These are phyloP conservation scores for Epizoanthus illoricatus DNA, from an alignment of 92 coral and sea anemone genomes.

Conservation along the genomic window DNA sequence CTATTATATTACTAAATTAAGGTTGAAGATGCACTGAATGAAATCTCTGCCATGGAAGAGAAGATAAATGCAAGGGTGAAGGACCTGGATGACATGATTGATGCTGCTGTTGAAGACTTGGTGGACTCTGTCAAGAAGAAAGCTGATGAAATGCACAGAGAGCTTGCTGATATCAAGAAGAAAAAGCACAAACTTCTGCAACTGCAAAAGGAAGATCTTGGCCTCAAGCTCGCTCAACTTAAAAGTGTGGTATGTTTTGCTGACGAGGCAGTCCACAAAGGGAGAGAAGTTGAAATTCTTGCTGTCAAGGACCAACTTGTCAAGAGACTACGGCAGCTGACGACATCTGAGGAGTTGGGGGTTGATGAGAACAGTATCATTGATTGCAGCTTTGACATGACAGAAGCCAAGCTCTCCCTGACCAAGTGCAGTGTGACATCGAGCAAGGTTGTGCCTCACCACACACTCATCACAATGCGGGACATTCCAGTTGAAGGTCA, in stretches of 20 bases:
- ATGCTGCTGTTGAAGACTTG: slow-evolving; percentile 41
- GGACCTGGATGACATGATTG: slow-evolving; percentile 26
- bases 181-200: slow-evolving; percentile 41
- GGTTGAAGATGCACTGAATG: slow-evolving; percentile 35
- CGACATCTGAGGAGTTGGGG: slow-evolving; percentile 7
- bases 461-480: slow-evolving; percentile 33
- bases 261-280: slow-evolving; percentile 37
- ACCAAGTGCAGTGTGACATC: neutral
- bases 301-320: slow-evolving; percentile 48
- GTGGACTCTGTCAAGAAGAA: slow-evolving; percentile 33
- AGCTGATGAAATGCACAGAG: slow-evolving; percentile 38
- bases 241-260: slow-evolving; percentile 50
- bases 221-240: slow-evolving; percentile 40
- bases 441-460: slow-evolving; percentile 42
- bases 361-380: slow-evolving; percentile 44
- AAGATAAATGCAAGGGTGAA: slow-evolving; percentile 28
- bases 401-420: slow-evolving; percentile 43
- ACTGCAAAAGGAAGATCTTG: slow-evolving; percentile 40
- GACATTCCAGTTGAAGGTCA: slow-evolving; percentile 33
- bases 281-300: slow-evolving; percentile 41
- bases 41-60: slow-evolving; percentile 28
- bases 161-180: slow-evolving; percentile 38
- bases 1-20: neutral
- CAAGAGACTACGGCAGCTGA: slow-evolving; percentile 41
- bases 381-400: slow-evolving; percentile 48